These are phyloP conservation scores for Vipera latastei DNA, from an alignment of 2,797 vertebrate genomes.

Conservation along the genomic window DNA sequence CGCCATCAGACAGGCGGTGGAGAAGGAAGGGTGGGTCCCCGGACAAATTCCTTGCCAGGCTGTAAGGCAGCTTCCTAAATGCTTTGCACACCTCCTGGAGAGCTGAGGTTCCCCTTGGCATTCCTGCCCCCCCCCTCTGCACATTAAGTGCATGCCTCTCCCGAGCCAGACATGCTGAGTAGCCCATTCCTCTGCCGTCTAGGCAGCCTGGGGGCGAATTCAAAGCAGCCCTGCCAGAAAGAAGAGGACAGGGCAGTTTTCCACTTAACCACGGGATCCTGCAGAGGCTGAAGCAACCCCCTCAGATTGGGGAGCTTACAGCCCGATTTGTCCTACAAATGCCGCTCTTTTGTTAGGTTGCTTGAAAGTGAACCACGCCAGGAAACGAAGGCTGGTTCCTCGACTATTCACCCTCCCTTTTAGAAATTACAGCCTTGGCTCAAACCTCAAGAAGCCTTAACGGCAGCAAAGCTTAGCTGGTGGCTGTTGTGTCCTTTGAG, in stretches of 20 bases:
- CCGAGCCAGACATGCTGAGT: neutral
- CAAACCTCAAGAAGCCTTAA: neutral
- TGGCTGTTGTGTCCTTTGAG: neutral
- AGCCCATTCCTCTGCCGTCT: neutral
- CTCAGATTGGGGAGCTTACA: neutral
- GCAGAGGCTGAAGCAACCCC: neutral
- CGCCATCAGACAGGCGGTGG: neutral
- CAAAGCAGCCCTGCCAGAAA: neutral
- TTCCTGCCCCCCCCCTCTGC: neutral
- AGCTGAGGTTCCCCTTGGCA: neutral
- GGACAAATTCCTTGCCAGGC: neutral
- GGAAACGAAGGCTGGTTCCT: neutral
- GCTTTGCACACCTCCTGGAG: neutral
- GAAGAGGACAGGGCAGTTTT: neutral
- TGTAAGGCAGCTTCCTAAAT: neutral
- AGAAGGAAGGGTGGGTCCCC: neutral
- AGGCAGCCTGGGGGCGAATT: neutral
- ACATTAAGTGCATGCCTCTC: neutral
- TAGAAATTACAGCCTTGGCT: neutral
- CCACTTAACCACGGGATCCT: neutral
- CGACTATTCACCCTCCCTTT: neutral
- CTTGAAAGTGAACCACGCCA: neutral
- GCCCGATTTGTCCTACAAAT: neutral
- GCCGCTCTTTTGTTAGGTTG: neutral
- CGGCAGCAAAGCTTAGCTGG: too few relatives aligned